Evolutionary conservation across 2,888 invertebrate species (phyloP), one percentile per base, ranked within the genome.

Genomic region (Gortyna flavago): DNA sequence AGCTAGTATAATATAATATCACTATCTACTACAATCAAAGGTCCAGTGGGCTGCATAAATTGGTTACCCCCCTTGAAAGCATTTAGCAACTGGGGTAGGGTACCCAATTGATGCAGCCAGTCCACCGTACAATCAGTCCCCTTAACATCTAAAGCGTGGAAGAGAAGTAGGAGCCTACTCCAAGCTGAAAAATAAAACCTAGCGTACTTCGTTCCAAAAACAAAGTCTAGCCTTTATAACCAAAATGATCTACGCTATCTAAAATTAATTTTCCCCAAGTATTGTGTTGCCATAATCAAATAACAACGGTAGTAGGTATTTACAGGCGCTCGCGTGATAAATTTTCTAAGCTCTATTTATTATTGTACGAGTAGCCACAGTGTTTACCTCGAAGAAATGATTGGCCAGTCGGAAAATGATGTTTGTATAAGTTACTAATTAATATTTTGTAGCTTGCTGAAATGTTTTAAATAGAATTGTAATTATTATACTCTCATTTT

Each of bases 321-420:
- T 68, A 68, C n/a, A 71, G 29, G 54, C 5, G 21, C n/a, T 81
- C 25, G 66, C 81, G 71, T 85, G 64, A 75, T 82, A 71, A 38
- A 75, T 82, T 61, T 57, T 64, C n/a, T 29, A 57, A 64, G 35
- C 59, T 59, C 35, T 65, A 65, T 51, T 75, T 64, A 68, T 81
- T 32, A 57, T 29, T 72, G 11, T 35, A 54, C 61, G 29, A 64
- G 41, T 29, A 64, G 38, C 67, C 85, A 35, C 70, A 67, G 51
- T 64, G 51, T 54, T 57, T 59, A 64, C 59, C 48, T 65, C 44
- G 32, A 81, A 81, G 11, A 38, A 48, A 75, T 71, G 64, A 85
- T 68, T 68, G 25, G 38, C 59, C 29, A 68, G 48, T 41, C 5
- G 68, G 64, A 68, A 82, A 85, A 72, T 81, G 5, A 64, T 48